phyloP scores from a whole-genome alignment of 2,113 vertebrate species.

The Bubalus kerabau region DNA sequence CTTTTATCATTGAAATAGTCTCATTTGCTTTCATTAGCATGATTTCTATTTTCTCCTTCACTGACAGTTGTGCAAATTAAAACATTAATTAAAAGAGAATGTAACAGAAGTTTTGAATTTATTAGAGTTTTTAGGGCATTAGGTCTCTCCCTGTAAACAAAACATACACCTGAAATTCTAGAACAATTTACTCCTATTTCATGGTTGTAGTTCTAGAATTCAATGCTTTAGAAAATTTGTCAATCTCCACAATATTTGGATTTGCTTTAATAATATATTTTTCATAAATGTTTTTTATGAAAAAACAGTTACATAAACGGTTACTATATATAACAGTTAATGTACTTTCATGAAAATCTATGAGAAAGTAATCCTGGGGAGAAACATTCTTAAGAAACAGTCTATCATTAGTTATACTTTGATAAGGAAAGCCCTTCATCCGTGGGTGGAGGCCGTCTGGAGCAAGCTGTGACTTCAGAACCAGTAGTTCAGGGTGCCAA shows the following conservation, averaged over 20 bases:
- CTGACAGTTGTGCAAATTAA: constrained; percentile 9
- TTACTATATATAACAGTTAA: not conserved
- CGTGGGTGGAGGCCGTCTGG: not conserved
- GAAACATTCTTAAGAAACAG: not conserved
- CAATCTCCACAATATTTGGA: not conserved
- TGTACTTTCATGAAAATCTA: not conserved
- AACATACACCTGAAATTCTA: not conserved
- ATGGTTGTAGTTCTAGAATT: not conserved
- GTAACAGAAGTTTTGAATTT: not conserved
- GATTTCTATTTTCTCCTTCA: constrained; percentile 42
- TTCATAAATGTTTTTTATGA: not conserved
- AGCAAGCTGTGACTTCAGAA: not conserved
- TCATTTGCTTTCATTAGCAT: constrained; percentile 30
- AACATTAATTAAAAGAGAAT: constrained; percentile 12
- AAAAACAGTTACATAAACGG: not conserved
- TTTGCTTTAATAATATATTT: not conserved
- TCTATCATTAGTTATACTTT: not conserved
- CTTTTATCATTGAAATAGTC: not conserved
- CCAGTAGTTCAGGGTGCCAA: not conserved
- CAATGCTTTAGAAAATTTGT: not conserved
- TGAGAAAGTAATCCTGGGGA: not conserved
- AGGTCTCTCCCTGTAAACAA: not conserved
- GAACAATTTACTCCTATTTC: not conserved
- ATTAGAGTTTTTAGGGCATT: not conserved
- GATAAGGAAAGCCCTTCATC: not conserved